Evolutionary conservation across 2,888 invertebrate genomes (phyloP), one percentile per base, ranked within the genome.

Genomic region (Habroteleia sp.): DNA sequence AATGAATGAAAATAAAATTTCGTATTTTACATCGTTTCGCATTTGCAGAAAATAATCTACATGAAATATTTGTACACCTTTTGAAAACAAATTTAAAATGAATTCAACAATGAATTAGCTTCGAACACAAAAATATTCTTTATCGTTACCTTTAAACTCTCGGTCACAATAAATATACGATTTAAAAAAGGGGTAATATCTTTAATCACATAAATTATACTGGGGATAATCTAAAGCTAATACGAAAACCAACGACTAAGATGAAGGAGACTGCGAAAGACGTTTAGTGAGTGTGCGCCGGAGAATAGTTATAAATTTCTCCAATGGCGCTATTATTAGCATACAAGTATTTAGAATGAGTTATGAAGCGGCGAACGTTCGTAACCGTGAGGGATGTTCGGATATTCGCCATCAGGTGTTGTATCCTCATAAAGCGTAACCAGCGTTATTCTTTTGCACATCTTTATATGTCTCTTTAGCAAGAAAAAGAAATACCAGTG

Each of bases 321-420:
- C 74, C 68, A 50, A 73, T 79, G 79, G 78, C 77, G 79, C 81
- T 80, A 82, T 84, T 82, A 84, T 83, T 87, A 86, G 86, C 87
- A 85, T 84, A 84, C 84, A 81, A 83, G 85, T 85, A 85, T 84
- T 83, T 85, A 81, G 83, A 82, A 85, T 86, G 87, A 87, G 82
- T 87, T 85, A 87, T 85, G 83, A 77, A 79, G 79, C 71, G 60
- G 60, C 33, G 37, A 62, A 41, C 65, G 50, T 23, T 58, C 23
- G 71, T 37, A 58, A 56, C 39, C 54, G 20, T 54, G 65, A 52
- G 56, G 75, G 48, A 75, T 66, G 56, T 52, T 56, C 63, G 56
- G 27, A 44, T 62, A 27, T 72, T 62, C 69, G 52, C 78, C 74
- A 81, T 83, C 84, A 84, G 83, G 83, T 85, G 83, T 81, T 85